Percentiles rank a stretch among this genome's conserved stretches.
Conservation (phyloP, 1,140 invertebrate species). For the Atta texana region DNA sequence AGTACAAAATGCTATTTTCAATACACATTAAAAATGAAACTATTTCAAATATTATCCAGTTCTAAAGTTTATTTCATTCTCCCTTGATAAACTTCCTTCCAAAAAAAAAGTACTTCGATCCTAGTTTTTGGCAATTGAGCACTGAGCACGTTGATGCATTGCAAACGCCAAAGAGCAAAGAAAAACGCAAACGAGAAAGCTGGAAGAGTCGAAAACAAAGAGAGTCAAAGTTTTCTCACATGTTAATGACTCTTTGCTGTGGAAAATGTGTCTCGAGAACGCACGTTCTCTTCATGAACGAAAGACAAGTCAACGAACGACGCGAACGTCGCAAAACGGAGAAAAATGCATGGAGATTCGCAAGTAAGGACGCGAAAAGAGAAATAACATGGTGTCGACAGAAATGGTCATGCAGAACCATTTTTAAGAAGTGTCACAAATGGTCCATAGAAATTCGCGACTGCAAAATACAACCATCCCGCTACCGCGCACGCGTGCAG, state of each 20-base stretch:
- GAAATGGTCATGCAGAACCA: conserved; percentile 78
- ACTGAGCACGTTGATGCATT: conserved; percentile 56
- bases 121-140: conserved; percentile 76
- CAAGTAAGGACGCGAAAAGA: conserved; percentile 32
- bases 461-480: conserved; percentile 74
- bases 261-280: conserved; percentile 50
- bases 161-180: neutral
- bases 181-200: conserved; percentile 42
- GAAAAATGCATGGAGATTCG: conserved; percentile 55
- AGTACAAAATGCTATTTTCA: too few relatives aligned
- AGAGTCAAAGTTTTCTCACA: conserved; percentile 24
- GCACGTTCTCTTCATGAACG: conserved; percentile 8
- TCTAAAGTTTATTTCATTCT: neutral
- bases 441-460: conserved; percentile 81
- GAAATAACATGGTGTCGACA: conserved; percentile 63
- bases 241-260: conserved; percentile 41
- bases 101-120: conserved; percentile 23
- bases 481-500: conserved; percentile 55
- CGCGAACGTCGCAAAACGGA: conserved; percentile 60
- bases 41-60: neutral
- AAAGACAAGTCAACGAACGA: neutral
- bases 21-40: too few relatives aligned
- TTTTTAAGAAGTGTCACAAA: conserved; percentile 73
- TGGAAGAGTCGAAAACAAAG: neutral
- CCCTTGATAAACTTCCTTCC: neutral